Evolutionary conservation across 2,888 invertebrate genomes (phyloP).

Genomic region (Agrochola macilenta): DNA sequence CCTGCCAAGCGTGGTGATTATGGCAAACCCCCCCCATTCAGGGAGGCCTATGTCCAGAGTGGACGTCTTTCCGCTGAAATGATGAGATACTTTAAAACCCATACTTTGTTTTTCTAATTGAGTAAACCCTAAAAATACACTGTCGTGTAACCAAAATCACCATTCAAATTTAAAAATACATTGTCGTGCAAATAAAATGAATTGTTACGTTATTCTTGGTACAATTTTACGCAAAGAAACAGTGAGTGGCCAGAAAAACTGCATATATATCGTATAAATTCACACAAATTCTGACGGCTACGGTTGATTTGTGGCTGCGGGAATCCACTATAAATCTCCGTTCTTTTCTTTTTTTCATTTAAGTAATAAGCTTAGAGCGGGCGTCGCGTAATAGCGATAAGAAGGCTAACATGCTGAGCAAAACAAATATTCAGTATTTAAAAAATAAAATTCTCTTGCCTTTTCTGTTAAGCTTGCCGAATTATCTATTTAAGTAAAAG

Average conservation of each 20-base stretch:
- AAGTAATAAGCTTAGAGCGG: constrained; percentile 57
- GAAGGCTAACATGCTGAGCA: neutral
- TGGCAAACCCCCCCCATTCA: no score
- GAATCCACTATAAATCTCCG: constrained; percentile 84
- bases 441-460: neutral
- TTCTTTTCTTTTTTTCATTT: constrained; percentile 67
- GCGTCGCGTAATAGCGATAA: constrained; percentile 7
- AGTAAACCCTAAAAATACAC: constrained; percentile 38
- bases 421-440: neutral
- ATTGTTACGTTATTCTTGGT: constrained; percentile 50
- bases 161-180: constrained; percentile 45
- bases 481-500: neutral
- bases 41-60: no score
- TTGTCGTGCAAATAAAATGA: constrained; percentile 64
- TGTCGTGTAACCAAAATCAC: constrained; percentile 36
- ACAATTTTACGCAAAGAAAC: constrained; percentile 74
- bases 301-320: constrained; percentile 84
- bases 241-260: constrained; percentile 71
- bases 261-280: constrained; percentile 74
- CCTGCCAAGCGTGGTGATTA: no score
- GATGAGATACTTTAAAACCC: neutral
- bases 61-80: no score
- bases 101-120: constrained; percentile 14
- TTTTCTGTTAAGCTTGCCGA: neutral
- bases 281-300: constrained; percentile 82